A percentile compares a stretch with the other conserved stretches of the same genome.
Conservation (phyloP, 2,888 invertebrate genomes). For the Cerastis leucographa region DNA sequence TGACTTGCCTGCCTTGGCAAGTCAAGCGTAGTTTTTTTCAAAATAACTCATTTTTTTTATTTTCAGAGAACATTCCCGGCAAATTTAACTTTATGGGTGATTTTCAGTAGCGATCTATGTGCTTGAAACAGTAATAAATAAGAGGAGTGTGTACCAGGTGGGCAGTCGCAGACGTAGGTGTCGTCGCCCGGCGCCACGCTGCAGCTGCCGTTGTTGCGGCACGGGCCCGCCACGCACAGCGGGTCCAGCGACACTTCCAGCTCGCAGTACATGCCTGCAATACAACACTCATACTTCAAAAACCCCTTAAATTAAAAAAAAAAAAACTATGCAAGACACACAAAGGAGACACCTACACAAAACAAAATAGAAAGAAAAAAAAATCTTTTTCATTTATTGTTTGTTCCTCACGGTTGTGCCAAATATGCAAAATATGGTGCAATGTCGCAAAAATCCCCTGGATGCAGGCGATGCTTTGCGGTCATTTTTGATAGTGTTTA, state of each 20-base stretch:
- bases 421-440: too few relatives aligned
- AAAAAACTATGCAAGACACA: too few relatives aligned
- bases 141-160: conserved; percentile 83
- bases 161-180: conserved; percentile 90
- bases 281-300: not conserved
- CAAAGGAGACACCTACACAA: too few relatives aligned
- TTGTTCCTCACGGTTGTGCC: too few relatives aligned
- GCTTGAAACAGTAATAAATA: not conserved
- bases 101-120: not conserved
- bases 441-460: not conserved
- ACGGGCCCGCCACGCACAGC: conserved; percentile 94
- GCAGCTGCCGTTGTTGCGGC: conserved; percentile 95
- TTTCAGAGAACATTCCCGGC: not conserved
- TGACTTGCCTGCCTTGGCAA: too few relatives aligned
- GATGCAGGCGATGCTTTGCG: not conserved
- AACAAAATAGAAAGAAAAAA: too few relatives aligned
- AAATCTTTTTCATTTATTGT: too few relatives aligned
- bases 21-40: too few relatives aligned
- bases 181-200: conserved; percentile 91
- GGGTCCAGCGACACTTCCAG: conserved; percentile 93
- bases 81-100: not conserved
- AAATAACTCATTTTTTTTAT: not conserved
- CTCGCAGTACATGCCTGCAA: conserved; percentile 92
- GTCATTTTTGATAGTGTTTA: too few relatives aligned
- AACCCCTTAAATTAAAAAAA: too few relatives aligned